Conservation (phyloP, 2,113 vertebrate genomes). For the Aspidoscelis tigris region DNA sequence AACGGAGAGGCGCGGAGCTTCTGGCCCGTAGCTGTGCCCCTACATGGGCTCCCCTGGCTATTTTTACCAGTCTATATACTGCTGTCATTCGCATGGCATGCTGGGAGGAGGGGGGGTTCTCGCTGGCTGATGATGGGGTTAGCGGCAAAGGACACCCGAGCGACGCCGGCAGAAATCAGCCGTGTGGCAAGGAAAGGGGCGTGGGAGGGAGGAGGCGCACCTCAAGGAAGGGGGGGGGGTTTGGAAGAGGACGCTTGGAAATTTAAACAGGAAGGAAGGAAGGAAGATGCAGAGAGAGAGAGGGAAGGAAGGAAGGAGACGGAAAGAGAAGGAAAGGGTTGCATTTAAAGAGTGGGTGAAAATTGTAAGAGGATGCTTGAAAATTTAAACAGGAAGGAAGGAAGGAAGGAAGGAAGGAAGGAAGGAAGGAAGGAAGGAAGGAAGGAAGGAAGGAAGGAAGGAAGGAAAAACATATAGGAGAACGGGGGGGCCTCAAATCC, state of each 20-base stretch:
- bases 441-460: no score
- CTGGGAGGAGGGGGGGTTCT: slow-evolving; percentile 64
- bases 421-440: no score
- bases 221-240: background rate
- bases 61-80: slow-evolving; percentile 72
- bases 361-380: no score
- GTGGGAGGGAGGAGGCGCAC: background rate
- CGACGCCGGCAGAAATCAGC: slow-evolving; percentile 2
- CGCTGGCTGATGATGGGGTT: slow-evolving; percentile 8
- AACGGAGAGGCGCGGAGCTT: slow-evolving; percentile 8
- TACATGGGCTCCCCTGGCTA: slow-evolving; percentile 53
- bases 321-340: no score
- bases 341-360: no score
- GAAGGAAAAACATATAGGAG: no score
- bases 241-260: background rate
- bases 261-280: background rate
- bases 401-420: no score
- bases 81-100: slow-evolving; percentile 70
- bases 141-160: slow-evolving; percentile 25
- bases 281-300: no score
- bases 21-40: slow-evolving; percentile 44
- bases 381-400: no score
- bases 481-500: no score
- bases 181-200: slow-evolving; percentile 34
- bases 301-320: no score